These are phyloP conservation scores for Lasioglossum vierecki DNA, from an alignment of 2,888 invertebrate species.

Conservation along the genomic window DNA sequence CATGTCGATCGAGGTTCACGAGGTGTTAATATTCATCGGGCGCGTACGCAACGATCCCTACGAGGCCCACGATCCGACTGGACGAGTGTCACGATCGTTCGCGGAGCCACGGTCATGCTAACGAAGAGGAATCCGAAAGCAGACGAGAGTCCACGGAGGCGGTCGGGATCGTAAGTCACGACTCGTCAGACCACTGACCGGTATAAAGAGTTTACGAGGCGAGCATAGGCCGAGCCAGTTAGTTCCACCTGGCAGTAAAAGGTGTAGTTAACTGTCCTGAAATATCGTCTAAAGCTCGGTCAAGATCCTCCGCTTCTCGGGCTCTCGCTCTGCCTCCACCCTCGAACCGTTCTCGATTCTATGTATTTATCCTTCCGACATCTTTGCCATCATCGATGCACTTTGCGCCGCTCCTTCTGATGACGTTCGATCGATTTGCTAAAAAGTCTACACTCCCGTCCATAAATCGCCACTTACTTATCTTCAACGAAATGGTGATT, in stretches of 20 bases:
- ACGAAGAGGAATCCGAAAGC: constrained; percentile 64
- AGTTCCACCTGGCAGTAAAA: constrained; percentile 67
- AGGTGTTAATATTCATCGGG: constrained; percentile 47
- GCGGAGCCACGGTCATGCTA: constrained; percentile 56
- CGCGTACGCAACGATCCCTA: constrained; percentile 28
- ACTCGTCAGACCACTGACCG: constrained; percentile 57
- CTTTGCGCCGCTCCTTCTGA: background rate
- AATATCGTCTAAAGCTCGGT: constrained; percentile 58
- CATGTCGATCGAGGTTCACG: constrained; percentile 15
- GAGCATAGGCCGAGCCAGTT: constrained; percentile 59
- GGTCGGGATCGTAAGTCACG: constrained; percentile 65
- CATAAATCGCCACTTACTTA: too few relatives aligned
- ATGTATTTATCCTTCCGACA: too few relatives aligned
- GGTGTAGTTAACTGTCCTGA: constrained; percentile 60
- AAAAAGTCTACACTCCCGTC: background rate
- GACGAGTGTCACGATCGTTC: constrained; percentile 36
- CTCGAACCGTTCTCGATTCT: too few relatives aligned
- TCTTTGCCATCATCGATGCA: background rate
- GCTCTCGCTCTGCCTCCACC: background rate
- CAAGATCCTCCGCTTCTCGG: background rate
- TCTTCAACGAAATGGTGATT: too few relatives aligned
- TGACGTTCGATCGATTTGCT: background rate
- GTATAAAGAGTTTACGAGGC: constrained; percentile 62
- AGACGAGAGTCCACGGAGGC: constrained; percentile 38
- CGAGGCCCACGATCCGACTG: constrained; percentile 34